Percentiles rank a stretch among this genome's conserved stretches.
phyloP scores from a whole-genome alignment of 2,888 invertebrate genomes.

The Caenorhabditis wallacei region DNA sequence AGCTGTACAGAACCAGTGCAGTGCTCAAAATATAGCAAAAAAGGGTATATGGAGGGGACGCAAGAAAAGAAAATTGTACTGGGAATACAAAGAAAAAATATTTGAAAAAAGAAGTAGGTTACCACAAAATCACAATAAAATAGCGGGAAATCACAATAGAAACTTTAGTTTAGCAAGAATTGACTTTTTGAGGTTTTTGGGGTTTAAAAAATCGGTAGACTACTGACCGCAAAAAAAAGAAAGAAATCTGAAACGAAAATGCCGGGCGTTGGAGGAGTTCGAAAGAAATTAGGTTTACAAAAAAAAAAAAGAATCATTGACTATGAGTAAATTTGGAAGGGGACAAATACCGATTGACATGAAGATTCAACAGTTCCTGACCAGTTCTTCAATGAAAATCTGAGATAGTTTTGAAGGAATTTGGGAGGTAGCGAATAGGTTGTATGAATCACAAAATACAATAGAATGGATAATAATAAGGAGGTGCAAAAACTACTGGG shows the following conservation, averaged over 20 bases:
- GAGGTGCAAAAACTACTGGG: conserved; percentile 13
- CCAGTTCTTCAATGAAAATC: conserved; percentile 52
- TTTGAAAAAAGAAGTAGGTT: conserved; percentile 4
- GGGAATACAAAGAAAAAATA: background rate
- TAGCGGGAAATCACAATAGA: conserved; percentile 51
- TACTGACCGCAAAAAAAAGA: conserved; percentile 55
- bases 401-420: conserved; percentile 48
- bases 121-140: conserved; percentile 55
- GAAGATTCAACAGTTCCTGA: conserved; percentile 47
- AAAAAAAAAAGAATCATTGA: conserved; percentile 37
- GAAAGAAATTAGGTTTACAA: conserved; percentile 35
- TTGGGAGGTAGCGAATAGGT: conserved; percentile 42
- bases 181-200: conserved; percentile 36
- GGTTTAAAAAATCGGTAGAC: conserved; percentile 40
- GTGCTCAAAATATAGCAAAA: conserved; percentile 20
- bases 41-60: background rate
- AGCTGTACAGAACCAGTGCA: conserved; percentile 58
- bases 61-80: conserved; percentile 35
- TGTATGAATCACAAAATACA: conserved; percentile 55
- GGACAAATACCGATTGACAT: conserved; percentile 5
- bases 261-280: conserved; percentile 34
- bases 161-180: conserved; percentile 43
- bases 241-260: conserved; percentile 57
- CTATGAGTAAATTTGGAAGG: background rate
- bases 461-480: conserved; percentile 27